Evolutionary conservation across 2,113 vertebrate genomes (phyloP).

Genomic region (Perca fluviatilis): DNA sequence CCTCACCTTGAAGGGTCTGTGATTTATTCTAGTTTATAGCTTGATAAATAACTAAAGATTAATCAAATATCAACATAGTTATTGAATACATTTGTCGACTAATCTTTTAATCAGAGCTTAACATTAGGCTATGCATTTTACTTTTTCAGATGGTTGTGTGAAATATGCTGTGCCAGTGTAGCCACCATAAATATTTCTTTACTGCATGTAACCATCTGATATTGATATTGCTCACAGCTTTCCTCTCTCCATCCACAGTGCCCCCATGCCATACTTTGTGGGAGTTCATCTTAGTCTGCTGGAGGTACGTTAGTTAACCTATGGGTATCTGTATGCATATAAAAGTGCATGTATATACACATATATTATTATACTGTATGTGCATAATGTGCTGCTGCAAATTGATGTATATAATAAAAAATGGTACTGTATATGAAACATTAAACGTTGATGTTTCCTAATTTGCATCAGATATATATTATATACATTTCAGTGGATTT

Average conservation of each 20-base stretch:
- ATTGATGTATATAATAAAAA: neutral
- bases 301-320: slow-evolving; percentile 87
- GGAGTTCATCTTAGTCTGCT: slow-evolving; percentile 97
- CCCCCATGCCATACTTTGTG: slow-evolving; percentile 98
- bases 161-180: neutral
- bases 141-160: slow-evolving; percentile 4
- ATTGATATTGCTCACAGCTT: slow-evolving; percentile 47
- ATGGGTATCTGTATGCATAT: neutral
- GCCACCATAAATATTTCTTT: neutral
- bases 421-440: slow-evolving; percentile 1
- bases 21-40: neutral
- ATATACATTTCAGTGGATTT: slow-evolving; percentile 11
- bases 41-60: neutral
- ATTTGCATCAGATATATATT: slow-evolving; percentile 22
- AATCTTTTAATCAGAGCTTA: neutral
- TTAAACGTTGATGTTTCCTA: neutral
- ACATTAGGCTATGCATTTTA: neutral
- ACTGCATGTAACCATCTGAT: neutral
- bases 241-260: slow-evolving; percentile 83
- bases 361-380: slow-evolving; percentile 27
- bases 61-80: neutral
- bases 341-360: slow-evolving; percentile 9
- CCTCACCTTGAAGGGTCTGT: neutral
- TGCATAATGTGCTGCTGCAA: slow-evolving; percentile 27
- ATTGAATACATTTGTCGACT: neutral